Conservation (phyloP, 2,888 invertebrate genomes). For the Cheilosia pagana region DNA sequence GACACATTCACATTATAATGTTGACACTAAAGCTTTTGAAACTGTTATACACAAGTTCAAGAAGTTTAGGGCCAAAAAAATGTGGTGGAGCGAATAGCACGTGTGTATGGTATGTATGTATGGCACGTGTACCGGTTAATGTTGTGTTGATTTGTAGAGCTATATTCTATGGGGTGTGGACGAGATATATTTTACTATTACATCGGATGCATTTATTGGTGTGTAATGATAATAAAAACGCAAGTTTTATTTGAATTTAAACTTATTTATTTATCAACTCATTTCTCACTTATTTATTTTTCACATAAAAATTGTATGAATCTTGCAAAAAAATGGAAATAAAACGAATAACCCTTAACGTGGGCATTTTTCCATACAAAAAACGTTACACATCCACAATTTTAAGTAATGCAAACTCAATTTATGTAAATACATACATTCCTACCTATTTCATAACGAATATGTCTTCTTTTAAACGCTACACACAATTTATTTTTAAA, state of each 20-base stretch:
- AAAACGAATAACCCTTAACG: conserved; percentile 4
- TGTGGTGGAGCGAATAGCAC: conserved; percentile 20
- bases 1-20: conserved; percentile 23
- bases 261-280: conserved; percentile 36
- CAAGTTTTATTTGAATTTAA: conserved; percentile 10
- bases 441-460: background rate
- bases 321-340: background rate
- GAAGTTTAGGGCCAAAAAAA: background rate
- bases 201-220: no score
- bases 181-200: no score
- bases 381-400: conserved; percentile 9
- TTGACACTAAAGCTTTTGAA: conserved; percentile 33
- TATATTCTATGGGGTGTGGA: background rate
- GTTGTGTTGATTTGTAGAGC: conserved; percentile 15
- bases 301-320: background rate
- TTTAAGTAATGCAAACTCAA: background rate
- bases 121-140: conserved; percentile 33
- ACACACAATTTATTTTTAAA: conserved; percentile 34
- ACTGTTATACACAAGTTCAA: background rate
- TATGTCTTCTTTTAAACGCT: conserved; percentile 6
- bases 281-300: conserved; percentile 9
- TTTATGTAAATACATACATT: background rate
- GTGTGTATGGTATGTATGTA: no score
- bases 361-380: background rate
- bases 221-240: background rate